phyloP scores from a whole-genome alignment of 2,888 invertebrate species.

The Sesia apiformis region DNA sequence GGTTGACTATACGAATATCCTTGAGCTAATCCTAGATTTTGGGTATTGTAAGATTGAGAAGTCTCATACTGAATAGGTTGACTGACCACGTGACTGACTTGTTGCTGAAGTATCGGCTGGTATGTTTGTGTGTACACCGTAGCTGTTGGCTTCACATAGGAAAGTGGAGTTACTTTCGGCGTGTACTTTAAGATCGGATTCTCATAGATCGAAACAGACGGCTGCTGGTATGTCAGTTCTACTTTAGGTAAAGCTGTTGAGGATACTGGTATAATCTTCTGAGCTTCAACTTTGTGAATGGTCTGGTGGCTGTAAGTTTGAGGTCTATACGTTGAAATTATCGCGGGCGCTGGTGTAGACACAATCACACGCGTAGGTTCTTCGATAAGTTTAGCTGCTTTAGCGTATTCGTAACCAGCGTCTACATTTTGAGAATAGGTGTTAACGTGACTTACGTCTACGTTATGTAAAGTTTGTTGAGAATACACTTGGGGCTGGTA shows the following conservation, averaged over 20 bases:
- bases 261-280: slow-evolving; percentile 32
- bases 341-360: slow-evolving; percentile 30
- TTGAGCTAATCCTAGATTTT: slow-evolving; percentile 33
- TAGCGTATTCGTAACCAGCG: slow-evolving; percentile 35
- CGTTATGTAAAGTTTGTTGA: slow-evolving; percentile 47
- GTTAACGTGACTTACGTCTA: slow-evolving; percentile 36
- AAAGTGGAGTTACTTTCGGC: slow-evolving; percentile 41
- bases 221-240: slow-evolving; percentile 40
- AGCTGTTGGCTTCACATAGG: slow-evolving; percentile 40
- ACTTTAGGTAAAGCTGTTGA: slow-evolving; percentile 35
- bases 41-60: slow-evolving; percentile 27
- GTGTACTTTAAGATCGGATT: slow-evolving; percentile 53
- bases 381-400: slow-evolving; percentile 34
- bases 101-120: slow-evolving; percentile 40
- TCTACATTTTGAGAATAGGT: slow-evolving; percentile 23
- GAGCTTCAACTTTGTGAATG: slow-evolving; percentile 43
- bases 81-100: slow-evolving; percentile 30
- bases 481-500: slow-evolving; percentile 43
- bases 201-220: slow-evolving; percentile 48
- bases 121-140: slow-evolving; percentile 43
- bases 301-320: slow-evolving; percentile 51
- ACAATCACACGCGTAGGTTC: slow-evolving; percentile 27
- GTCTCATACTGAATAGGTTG: slow-evolving; percentile 35
- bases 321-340: slow-evolving; percentile 41
- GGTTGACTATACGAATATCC: slow-evolving; percentile 53